Base-by-base conservation (phyloP, 2,113 vertebrate species). In the Ibidorhyncha struthersii region DNA sequence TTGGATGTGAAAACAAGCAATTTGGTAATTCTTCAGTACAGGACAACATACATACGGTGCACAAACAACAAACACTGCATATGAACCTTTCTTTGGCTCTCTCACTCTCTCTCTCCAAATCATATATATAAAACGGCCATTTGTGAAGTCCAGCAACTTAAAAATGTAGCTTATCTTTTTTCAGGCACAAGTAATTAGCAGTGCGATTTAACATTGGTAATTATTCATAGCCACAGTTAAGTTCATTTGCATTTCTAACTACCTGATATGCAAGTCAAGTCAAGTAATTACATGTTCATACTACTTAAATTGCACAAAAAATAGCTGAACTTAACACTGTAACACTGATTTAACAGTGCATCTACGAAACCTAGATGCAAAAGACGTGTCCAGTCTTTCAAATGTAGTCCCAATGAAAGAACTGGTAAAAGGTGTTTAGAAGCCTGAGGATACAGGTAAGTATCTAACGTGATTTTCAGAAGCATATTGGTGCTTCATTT, bases 181-280 rank as follows among this genome's bases (percentile, higher is more conserved):
- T 43, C 43, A 93, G 77, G 34, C 78, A 82, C 56, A 89, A 92
- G 47, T 86, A 94, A 91, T 91, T 71, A 92, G 41, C 47, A 63
- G 73, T 72, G 47, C 73, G 84, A n/a, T 78, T 91, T 91, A 90
- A 90, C 34, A 67, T 0, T 47, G 41, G 23, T 58, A 86, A 90
- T 83, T 93, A 89, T 43, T 81, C 52, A 70, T 34, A 29, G 38
- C 58, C 55, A 89, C 16, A 5, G 13, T 43, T 76, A 90, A 69
- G 34, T 61, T 85, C 43, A 85, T 86, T 88, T 92, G 32, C 82
- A 90, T 81, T 93, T 92, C 84, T 86, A 61, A 76, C 78, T 58
- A 86, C 38, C 71, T 82, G 76, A 77, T 50, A 73, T 16, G 40
- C 36, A 95, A 96, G 32, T 32, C n/a, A 86, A 82, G 70, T 56